Percentiles rank a stretch among this genome's conserved stretches.
These are phyloP conservation scores for Bujurquina vittata DNA, from an alignment of 2,113 vertebrate species.

Conservation along the genomic window DNA sequence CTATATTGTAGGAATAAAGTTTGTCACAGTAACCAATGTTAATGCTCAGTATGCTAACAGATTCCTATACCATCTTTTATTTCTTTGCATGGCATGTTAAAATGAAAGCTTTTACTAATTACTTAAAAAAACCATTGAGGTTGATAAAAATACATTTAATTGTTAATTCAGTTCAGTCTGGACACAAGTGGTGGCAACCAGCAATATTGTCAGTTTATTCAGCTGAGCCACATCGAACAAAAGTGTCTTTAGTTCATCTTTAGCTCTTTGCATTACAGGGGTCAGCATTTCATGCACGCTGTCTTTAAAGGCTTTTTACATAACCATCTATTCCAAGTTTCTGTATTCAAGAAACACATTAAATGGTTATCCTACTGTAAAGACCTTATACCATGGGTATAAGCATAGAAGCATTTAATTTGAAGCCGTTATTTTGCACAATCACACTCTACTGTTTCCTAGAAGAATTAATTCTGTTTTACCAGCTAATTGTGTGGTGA, in stretches of 20 bases:
- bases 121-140: neutral
- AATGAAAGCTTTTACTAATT: neutral
- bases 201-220: neutral
- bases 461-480: neutral
- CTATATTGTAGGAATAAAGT: neutral
- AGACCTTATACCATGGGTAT: neutral
- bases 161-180: neutral
- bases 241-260: neutral
- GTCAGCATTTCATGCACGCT: neutral
- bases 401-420: neutral
- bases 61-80: neutral
- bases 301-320: neutral
- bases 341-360: neutral
- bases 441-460: neutral
- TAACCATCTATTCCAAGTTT: neutral
- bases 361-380: neutral
- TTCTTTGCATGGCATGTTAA: neutral
- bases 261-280: neutral
- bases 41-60: neutral
- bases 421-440: neutral
- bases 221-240: neutral
- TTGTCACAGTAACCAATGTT: neutral
- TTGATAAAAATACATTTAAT: neutral
- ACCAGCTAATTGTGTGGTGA: neutral
- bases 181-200: neutral